Percentiles rank a stretch among this genome's conserved stretches.
Conservation (phyloP, 2,888 invertebrate species). For the Leucozona laternaria region DNA sequence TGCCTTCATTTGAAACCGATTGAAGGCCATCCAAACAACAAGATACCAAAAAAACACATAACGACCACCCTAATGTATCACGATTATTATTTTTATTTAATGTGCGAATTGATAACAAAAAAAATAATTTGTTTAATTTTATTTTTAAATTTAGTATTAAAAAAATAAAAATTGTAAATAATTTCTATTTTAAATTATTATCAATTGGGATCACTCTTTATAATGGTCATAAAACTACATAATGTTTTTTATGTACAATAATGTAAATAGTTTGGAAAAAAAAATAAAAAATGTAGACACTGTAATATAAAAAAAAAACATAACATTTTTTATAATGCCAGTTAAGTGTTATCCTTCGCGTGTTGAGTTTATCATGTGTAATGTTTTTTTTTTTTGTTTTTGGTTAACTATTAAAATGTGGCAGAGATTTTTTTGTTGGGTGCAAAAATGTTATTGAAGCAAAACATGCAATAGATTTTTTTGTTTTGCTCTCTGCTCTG, state of each 20-base stretch:
- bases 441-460: slow-evolving; percentile 68
- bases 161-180: not conserved
- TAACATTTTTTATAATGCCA: slow-evolving; percentile 34
- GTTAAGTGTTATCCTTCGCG: slow-evolving; percentile 69
- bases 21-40: no score
- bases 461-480: slow-evolving; percentile 72
- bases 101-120: not conserved
- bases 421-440: slow-evolving; percentile 53
- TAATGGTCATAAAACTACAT: slow-evolving; percentile 15
- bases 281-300: not conserved
- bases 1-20: no score
- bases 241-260: slow-evolving; percentile 12
- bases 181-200: not conserved
- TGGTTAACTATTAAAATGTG: slow-evolving; percentile 72
- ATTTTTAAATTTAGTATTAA: not conserved
- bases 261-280: not conserved
- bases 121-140: no score
- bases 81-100: not conserved
- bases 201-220: slow-evolving; percentile 36
- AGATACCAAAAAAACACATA: no score
- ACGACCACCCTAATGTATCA: no score
- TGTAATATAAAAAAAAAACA: not conserved
- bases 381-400: slow-evolving; percentile 40
- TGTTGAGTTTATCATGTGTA: slow-evolving; percentile 61
- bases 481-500: not conserved